phyloP scores from a whole-genome alignment of 1,140 invertebrate genomes.

The Whitmania pigra region DNA sequence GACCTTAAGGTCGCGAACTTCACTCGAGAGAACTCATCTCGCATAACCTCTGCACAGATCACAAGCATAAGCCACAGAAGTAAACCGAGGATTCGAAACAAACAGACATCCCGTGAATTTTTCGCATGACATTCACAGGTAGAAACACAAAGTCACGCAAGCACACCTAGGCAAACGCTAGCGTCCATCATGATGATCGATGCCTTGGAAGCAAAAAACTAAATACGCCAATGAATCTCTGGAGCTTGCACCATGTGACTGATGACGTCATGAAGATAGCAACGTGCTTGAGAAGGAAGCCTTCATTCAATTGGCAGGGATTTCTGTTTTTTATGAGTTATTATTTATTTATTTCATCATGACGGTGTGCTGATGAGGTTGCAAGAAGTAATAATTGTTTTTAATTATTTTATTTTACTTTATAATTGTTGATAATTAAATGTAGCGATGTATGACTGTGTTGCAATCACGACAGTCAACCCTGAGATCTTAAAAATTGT shows the following conservation, averaged over 20 bases:
- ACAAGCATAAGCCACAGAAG: not conserved
- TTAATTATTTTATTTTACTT: too few species aligned
- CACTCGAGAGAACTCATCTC: too few species aligned
- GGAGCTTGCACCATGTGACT: conserved; percentile 5
- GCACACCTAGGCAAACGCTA: not conserved
- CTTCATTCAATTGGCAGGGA: too few species aligned
- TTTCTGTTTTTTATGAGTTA: not conserved
- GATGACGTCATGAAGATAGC: conserved; percentile 13
- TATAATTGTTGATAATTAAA: too few species aligned
- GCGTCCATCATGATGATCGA: too few species aligned
- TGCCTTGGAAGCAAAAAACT: too few species aligned
- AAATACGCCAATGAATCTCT: conserved; percentile 3
- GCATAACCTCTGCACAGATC: too few species aligned
- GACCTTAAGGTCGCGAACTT: too few species aligned
- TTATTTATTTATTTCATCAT: not conserved
- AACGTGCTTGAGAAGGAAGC: not conserved
- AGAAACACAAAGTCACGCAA: not conserved
- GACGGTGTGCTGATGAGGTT: not conserved
- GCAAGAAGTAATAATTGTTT: too few species aligned
- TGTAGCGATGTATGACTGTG: too few species aligned
- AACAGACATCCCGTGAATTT: not conserved
- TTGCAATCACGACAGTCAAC: too few species aligned
- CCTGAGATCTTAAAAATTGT: too few species aligned
- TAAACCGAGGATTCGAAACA: not conserved
- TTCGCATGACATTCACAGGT: not conserved